phyloP scores from a whole-genome alignment of 2,113 vertebrate genomes.

The Grantiella picta region DNA sequence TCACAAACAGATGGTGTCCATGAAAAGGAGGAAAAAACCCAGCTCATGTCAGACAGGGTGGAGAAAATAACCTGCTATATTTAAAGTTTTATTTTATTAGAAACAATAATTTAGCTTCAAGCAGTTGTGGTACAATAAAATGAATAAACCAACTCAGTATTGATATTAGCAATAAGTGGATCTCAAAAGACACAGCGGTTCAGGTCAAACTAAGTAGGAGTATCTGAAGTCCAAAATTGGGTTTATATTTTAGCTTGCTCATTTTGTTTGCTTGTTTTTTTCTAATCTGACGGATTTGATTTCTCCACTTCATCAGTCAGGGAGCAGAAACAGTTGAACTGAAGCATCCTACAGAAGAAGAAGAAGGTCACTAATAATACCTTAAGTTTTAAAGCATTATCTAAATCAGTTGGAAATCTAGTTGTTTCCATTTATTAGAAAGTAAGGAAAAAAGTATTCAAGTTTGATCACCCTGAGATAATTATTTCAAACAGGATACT shows the following conservation, averaged over 20 bases:
- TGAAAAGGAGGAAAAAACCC: conserved; percentile 23
- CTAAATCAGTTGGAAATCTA: not conserved
- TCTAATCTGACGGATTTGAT: not conserved
- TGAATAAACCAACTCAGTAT: not conserved
- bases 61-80: conserved; percentile 35
- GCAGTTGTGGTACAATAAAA: not conserved
- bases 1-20: conserved; percentile 62
- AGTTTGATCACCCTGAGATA: not conserved
- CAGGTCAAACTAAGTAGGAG: not conserved
- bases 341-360: not conserved
- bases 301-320: not conserved
- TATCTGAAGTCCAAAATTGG: not conserved
- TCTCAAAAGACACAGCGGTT: not conserved
- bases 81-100: conserved; percentile 31
- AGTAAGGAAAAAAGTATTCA: not conserved
- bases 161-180: not conserved
- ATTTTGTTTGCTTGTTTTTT: not conserved
- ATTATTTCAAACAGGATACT: not conserved
- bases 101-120: not conserved
- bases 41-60: conserved; percentile 12
- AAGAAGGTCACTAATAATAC: not conserved
- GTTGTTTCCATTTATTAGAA: not conserved
- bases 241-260: not conserved
- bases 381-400: not conserved
- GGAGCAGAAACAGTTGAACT: not conserved